phyloP scores from a whole-genome alignment of 2,888 invertebrate species.

The Trachelus stipa region DNA sequence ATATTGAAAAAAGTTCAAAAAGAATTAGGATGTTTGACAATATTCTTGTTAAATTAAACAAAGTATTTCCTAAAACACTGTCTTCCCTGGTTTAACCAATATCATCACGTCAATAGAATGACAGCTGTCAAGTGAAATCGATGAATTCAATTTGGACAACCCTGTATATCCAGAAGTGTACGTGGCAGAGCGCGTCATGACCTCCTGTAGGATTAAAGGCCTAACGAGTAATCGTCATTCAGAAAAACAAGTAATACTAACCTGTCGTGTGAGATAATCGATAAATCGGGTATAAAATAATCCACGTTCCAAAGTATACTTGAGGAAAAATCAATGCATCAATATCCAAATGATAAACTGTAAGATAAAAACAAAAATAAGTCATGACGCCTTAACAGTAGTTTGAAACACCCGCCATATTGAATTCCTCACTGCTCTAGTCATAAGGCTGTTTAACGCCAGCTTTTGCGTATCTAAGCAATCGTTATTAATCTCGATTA shows the following conservation, averaged over 20 bases:
- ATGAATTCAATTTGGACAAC: background rate
- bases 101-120: background rate
- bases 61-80: background rate
- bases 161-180: background rate
- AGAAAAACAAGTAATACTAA: background rate
- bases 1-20: background rate
- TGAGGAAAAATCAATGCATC: background rate
- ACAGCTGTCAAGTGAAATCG: background rate
- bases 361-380: background rate
- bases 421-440: background rate
- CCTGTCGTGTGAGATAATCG: background rate
- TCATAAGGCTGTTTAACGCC: background rate
- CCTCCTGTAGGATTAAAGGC: background rate
- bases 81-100: background rate
- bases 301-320: background rate
- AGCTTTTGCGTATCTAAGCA: background rate
- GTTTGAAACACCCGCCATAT: background rate
- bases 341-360: background rate
- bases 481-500: background rate
- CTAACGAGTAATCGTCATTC: background rate
- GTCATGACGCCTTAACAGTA: background rate
- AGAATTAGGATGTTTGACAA: too few species aligned
- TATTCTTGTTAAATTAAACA: background rate
- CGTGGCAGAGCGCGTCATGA: background rate
- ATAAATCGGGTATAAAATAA: background rate